Evolutionary conservation across 2,113 vertebrate species (phyloP).

Genomic region (Oreocharis arfaki): DNA sequence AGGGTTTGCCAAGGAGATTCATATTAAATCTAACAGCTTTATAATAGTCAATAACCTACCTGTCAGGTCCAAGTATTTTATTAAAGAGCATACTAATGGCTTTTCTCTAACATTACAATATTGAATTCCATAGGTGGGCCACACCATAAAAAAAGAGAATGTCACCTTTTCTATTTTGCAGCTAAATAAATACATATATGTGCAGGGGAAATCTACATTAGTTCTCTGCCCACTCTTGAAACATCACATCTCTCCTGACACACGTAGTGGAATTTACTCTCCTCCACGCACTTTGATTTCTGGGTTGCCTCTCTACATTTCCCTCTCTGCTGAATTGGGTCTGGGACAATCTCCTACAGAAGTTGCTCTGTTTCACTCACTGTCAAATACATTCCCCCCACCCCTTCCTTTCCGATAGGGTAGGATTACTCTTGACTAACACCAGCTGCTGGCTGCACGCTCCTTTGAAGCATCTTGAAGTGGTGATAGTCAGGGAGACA

Average conservation of each 20-base stretch:
- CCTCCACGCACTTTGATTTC: neutral
- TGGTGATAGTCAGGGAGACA: neutral
- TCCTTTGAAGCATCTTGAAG: neutral
- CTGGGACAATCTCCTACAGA: neutral
- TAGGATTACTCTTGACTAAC: neutral
- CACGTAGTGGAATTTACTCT: neutral
- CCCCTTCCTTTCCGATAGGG: neutral
- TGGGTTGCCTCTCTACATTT: neutral
- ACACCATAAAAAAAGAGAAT: neutral
- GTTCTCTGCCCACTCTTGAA: neutral
- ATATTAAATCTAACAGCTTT: constrained; percentile 25
- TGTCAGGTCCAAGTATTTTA: neutral
- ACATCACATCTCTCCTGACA: neutral
- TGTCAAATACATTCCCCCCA: neutral
- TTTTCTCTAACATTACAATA: neutral
- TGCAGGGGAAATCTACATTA: neutral
- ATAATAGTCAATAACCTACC: constrained; percentile 36
- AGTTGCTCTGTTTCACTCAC: neutral
- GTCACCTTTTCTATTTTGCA: neutral
- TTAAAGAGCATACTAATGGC: neutral
- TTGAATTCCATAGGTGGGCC: neutral
- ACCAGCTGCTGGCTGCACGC: neutral
- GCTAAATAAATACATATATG: neutral
- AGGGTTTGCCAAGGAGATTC: neutral
- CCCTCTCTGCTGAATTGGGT: neutral